Evolutionary conservation across 1,140 invertebrate genomes (phyloP).

Genomic region (Trachymyrmex cornetzi): DNA sequence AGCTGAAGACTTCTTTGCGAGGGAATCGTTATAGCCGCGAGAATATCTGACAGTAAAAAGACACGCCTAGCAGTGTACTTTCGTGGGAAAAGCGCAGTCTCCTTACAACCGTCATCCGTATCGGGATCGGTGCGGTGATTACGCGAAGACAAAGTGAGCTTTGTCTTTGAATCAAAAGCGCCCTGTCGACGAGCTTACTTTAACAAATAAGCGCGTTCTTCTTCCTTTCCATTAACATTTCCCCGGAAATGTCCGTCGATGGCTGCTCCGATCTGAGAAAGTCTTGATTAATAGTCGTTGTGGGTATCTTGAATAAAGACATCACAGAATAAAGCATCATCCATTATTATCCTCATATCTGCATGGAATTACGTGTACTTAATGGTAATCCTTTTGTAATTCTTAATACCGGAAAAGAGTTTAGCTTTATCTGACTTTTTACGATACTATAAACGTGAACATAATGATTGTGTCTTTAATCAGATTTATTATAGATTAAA

Average conservation of each 20-base stretch:
- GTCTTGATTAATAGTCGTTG: slow-evolving; percentile 37
- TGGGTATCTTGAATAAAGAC: slow-evolving; percentile 15
- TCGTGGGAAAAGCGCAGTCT: slow-evolving; percentile 66
- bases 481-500: background rate
- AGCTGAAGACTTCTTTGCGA: slow-evolving; percentile 51
- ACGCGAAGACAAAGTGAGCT: slow-evolving; percentile 57
- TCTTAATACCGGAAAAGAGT: background rate
- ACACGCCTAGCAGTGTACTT: slow-evolving; percentile 44
- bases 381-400: slow-evolving; percentile 3
- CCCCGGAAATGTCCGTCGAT: slow-evolving; percentile 16
- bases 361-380: background rate
- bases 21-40: slow-evolving; percentile 46
- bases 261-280: slow-evolving; percentile 14
- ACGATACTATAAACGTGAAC: background rate
- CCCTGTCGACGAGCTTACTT: slow-evolving; percentile 26
- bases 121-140: slow-evolving; percentile 58
- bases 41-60: slow-evolving; percentile 63
- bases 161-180: slow-evolving; percentile 44
- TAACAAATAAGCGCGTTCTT: slow-evolving; percentile 37
- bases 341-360: background rate
- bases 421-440: background rate
- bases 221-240: slow-evolving; percentile 28
- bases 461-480: background rate
- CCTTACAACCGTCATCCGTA: slow-evolving; percentile 50
- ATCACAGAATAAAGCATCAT: background rate